Base-by-base conservation (phyloP, 2,113 vertebrate species). In the Petromus typicus region DNA sequence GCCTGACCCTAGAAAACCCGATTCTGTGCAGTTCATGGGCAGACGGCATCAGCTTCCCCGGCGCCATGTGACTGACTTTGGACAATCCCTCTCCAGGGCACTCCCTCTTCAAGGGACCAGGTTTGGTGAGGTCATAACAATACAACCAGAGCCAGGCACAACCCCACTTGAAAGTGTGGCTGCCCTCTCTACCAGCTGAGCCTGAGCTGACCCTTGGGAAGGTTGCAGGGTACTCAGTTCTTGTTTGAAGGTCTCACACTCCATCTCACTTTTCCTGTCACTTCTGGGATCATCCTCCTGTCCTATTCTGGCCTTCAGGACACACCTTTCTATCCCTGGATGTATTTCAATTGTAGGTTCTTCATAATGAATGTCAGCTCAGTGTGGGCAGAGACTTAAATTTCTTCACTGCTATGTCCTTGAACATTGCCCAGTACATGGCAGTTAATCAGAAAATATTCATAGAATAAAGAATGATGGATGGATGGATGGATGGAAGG, bases 141-240 rank as follows among this genome's bases (percentile, higher is more conserved):
- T 54, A 51, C 7, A 30, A 32, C 0, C 16, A 40, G 8, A 13
- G n/a, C 23, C 57, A 48, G 11, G 27, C 11, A 32, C 86, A 43
- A 43, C 63, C 76, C n/a, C 37, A 56, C n/a, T n/a, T 17, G 12
- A 34, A 40, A 5, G 37, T 32, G 32, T 5, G 1, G 25, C 27
- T 59, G 45, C 45, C 45, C 16, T 66, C 4, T 64, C 5, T 0
- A 2, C 40, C 57, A 34, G 23, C 40, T 54, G 37, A 69, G 20
- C 8, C n/a, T 40, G 40, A 13, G 37, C 20, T n/a, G 27, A 20
- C 30, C 40, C 54, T 16, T 14, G 20, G 54, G 4, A 71, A 14
- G 0, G 9, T n/a, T 13, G 23, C 54, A 30, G 6, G 22, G 37
- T 37, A 8, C 3, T 7, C 27, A 22, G 9, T 18, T n/a, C 8